A percentile compares a stretch with the other conserved stretches of the same genome.
These are phyloP conservation scores for Silurus aristotelis DNA, from an alignment of 2,797 vertebrate genomes.

Conservation along the genomic window DNA sequence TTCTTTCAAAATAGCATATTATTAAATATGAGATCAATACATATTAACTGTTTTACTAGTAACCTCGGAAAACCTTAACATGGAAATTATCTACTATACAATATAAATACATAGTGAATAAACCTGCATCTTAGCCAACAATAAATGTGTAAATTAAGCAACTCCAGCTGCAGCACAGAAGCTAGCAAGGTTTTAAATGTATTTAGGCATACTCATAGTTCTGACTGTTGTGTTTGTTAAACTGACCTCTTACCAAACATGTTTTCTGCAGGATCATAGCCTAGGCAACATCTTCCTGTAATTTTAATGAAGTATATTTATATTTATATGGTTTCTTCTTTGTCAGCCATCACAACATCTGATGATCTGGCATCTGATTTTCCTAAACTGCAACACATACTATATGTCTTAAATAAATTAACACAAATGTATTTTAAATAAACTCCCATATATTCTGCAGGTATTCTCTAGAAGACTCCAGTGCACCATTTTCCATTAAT, in stretches of 20 bases:
- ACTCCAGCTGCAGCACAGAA: neutral
- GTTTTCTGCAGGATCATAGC: too few relatives aligned
- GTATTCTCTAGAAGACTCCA: slow-evolving; percentile 66
- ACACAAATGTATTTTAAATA: neutral
- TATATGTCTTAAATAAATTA: neutral
- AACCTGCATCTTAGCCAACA: neutral
- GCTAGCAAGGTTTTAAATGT: neutral
- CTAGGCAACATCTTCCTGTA: neutral
- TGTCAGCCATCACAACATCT: neutral
- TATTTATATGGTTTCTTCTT: neutral
- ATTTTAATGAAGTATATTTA: neutral
- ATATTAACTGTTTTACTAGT: neutral
- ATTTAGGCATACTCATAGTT: neutral
- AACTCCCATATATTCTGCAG: slow-evolving; percentile 54
- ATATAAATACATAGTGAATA: neutral
- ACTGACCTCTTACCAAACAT: neutral
- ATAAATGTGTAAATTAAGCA: neutral
- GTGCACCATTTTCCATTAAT: slow-evolving; percentile 71
- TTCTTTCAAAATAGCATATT: neutral
- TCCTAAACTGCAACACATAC: neutral
- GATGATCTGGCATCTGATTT: too few relatives aligned
- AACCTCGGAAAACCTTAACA: neutral
- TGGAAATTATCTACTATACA: neutral
- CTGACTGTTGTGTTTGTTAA: neutral
- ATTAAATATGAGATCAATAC: neutral